Evolutionary conservation across 1,140 invertebrate species (phyloP), one percentile per base, ranked within the genome.

Genomic region (Nebria ingens): DNA sequence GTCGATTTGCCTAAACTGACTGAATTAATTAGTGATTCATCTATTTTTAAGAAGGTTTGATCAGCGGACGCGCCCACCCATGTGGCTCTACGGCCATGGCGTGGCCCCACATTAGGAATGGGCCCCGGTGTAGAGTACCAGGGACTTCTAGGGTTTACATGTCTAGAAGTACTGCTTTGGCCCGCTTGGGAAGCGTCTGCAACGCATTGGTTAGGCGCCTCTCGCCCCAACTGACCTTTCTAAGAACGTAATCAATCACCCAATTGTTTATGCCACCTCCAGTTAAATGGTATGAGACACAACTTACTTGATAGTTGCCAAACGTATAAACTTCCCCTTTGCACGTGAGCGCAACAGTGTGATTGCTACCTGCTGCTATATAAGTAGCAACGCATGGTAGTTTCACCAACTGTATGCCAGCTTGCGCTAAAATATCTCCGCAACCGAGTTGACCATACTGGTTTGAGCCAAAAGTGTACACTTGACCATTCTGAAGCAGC

Each of bases 21-120:
- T 1, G 87, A 86, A 71, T 93, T 97, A 50, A 98, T 93, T 6
- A 95, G 73, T 25, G 84, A 85, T 71, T 97, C 93, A 64, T 97
- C 94, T 40, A 95, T 83, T 71, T 94, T 93, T 15, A 98, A 76
- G 64, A 91, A 96, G 1, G 95, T 98, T 70, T 95, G 89, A 75
- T 98, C 94, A 0, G 90, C 93, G 22, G 91, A 91, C 17, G 94
- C 94, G 1, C 88, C 86, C 21, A 98, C 81, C 92, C 92, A 97
- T 1, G 89, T 93, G 0, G 93, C 94, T 65, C 89, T 82, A 61
- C 91, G 82, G 3, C 83, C 86, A 75, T 82, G 81, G 45, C 79
- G 77, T 0, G 86, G 81, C 0, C 89, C 89, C 45, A 91, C 76
- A 42, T 89, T 83, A 11, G 89, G 84, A 9, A 97, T 84, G 17